These are phyloP conservation scores for Typhlichthys eigenmanni DNA, from an alignment of 2,797 vertebrate genomes.

Conservation along the genomic window DNA sequence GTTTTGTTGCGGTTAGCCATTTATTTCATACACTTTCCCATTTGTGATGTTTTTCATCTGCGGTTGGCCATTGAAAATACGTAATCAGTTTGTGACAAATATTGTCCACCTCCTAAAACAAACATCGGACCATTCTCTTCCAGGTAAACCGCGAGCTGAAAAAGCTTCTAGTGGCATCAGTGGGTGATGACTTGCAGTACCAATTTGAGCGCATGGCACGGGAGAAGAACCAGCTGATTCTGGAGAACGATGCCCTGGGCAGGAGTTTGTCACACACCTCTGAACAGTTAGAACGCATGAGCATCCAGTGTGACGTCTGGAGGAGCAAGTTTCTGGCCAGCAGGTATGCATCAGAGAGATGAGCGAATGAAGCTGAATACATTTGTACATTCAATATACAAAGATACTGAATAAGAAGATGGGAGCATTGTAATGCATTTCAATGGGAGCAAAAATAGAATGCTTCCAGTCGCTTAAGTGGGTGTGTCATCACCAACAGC, in stretches of 20 bases:
- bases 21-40: no score
- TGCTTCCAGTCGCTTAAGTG: no score
- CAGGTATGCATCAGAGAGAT: conserved; percentile 75
- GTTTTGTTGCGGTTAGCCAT: no score
- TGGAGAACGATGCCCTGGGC: conserved; percentile 91
- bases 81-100: no score
- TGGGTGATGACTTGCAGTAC: conserved; percentile 95
- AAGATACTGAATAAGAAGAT: no score
- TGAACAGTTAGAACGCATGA: conserved; percentile 95
- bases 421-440: no score
- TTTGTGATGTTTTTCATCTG: no score
- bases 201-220: conserved; percentile 93
- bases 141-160: conserved; percentile 97
- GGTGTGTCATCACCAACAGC: no score
- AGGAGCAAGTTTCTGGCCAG: conserved; percentile 98
- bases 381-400: no score
- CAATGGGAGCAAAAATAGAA: no score
- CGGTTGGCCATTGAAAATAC: no score
- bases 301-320: conserved; percentile 98
- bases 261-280: conserved; percentile 83
- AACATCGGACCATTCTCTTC: not conserved
- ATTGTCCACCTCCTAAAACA: no score
- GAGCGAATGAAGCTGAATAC: not conserved
- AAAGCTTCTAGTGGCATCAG: conserved; percentile 93
- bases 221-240: conserved; percentile 94